Conservation (phyloP, 2,888 invertebrate genomes). For the Stegana nigrithorax region DNA sequence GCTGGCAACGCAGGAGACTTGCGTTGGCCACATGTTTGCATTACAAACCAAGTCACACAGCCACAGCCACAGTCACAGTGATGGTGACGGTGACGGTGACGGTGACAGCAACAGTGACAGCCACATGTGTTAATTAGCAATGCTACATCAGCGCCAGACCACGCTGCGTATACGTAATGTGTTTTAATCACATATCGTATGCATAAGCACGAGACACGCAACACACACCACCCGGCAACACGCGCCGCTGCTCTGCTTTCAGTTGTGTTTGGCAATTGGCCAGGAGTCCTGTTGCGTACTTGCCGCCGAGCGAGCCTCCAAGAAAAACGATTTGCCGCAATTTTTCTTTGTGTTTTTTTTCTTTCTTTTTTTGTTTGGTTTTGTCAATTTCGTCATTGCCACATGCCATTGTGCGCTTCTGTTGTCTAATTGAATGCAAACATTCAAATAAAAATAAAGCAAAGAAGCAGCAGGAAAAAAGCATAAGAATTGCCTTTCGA, state of each 20-base stretch:
- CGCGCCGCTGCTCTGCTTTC: too few species aligned
- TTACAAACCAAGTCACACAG: not conserved
- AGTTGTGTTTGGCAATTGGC: too few species aligned
- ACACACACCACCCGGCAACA: constrained; percentile 33
- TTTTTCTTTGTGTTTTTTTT: not conserved
- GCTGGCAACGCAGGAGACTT: too few species aligned
- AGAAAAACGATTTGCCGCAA: not conserved
- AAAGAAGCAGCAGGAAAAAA: constrained; percentile 4
- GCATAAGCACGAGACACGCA: not conserved
- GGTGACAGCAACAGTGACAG: constrained; percentile 19
- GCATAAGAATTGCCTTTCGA: constrained; percentile 39
- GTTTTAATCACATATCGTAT: constrained; percentile 16
- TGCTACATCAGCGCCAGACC: too few species aligned
- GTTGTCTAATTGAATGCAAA: constrained; percentile 53
- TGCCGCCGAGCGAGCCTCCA: not conserved
- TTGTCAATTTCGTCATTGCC: constrained; percentile 32
- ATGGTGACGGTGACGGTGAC: constrained; percentile 22
- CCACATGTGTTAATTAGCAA: constrained; percentile 30
- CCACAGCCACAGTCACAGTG: constrained; percentile 16
- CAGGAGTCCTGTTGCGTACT: not conserved
- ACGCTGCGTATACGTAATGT: constrained; percentile 47
- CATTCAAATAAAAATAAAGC: constrained; percentile 40
- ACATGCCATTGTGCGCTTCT: constrained; percentile 9
- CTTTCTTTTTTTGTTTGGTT: constrained; percentile 15
- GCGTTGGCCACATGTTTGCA: too few species aligned